A percentile compares a stretch with the other conserved stretches of the same genome.
Evolutionary conservation across 2,888 invertebrate genomes (phyloP).

Genomic region (Spatulosminthurus flaviceps): DNA sequence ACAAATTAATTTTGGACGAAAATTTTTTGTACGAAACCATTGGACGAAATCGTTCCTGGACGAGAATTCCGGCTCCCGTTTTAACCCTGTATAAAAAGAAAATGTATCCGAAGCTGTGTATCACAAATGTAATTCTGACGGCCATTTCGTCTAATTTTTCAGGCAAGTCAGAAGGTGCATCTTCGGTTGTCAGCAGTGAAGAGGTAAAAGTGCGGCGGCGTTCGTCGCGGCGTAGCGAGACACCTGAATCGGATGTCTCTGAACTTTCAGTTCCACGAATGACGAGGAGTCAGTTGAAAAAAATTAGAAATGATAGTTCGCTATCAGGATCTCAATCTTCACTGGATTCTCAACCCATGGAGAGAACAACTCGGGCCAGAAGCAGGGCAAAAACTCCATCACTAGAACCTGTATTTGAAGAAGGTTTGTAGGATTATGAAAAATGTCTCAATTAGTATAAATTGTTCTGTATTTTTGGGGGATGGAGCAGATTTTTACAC

Average conservation of each 20-base stretch:
- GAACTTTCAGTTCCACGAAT: conserved; percentile 30
- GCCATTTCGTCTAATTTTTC: not conserved
- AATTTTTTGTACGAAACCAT: no score
- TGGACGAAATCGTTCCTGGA: no score
- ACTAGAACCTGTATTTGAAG: not conserved
- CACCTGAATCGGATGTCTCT: conserved; percentile 43
- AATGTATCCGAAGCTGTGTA: no score
- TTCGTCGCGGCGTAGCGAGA: conserved; percentile 24
- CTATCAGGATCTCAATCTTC: conserved; percentile 11
- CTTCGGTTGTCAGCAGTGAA: conserved; percentile 8
- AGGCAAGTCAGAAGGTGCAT: conserved; percentile 39
- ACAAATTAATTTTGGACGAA: no score
- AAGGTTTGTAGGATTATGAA: not conserved
- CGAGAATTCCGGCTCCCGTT: no score
- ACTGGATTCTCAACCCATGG: conserved; percentile 15
- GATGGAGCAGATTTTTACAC: no score
- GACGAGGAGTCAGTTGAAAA: conserved; percentile 43
- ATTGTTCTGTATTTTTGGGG: not conserved
- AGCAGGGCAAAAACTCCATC: conserved; percentile 10
- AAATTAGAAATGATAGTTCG: not conserved
- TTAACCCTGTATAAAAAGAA: no score
- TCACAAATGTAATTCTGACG: no score
- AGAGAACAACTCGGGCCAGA: conserved; percentile 1
- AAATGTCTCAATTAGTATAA: not conserved
- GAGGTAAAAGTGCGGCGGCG: not conserved